Conservation (phyloP, 2,797 vertebrate species). For the Paedocypris micromegethes region DNA sequence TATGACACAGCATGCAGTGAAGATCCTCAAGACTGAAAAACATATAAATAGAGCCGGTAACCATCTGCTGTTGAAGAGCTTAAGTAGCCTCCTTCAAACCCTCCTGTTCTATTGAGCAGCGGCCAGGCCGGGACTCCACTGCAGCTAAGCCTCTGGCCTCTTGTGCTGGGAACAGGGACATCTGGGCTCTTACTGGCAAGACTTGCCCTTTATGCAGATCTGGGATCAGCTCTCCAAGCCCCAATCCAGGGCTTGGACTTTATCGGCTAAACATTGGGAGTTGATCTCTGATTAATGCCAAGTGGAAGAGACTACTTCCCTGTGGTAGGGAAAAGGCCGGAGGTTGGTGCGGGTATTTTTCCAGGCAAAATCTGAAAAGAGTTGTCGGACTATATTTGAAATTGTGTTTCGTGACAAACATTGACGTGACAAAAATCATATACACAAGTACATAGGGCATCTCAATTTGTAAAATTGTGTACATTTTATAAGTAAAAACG, state of each 20-base stretch:
- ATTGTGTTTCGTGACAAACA: too few relatives aligned
- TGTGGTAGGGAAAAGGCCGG: neutral
- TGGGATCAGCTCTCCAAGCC: neutral
- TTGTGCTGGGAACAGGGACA: conserved; percentile 12
- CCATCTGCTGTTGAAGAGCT: conserved; percentile 43
- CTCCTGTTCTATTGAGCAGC: conserved; percentile 24
- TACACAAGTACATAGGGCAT: too few relatives aligned
- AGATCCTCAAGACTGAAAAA: conserved; percentile 33
- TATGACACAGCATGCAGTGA: conserved; percentile 11
- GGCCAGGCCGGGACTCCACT: conserved; percentile 14
- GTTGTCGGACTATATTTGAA: too few relatives aligned
- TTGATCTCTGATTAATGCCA: conserved; percentile 4
- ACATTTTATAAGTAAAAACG: too few relatives aligned
- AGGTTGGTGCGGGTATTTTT: conserved; percentile 17
- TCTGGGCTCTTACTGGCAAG: conserved; percentile 1
- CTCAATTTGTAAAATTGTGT: too few relatives aligned
- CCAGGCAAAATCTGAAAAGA: too few relatives aligned
- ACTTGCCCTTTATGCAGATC: neutral
- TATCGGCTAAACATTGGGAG: neutral
- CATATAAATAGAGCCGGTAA: conserved; percentile 24
- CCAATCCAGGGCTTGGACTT: neutral
- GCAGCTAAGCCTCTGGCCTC: conserved; percentile 16
- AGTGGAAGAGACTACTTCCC: neutral
- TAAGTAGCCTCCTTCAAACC: conserved; percentile 39
- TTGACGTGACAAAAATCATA: too few relatives aligned